These are phyloP conservation scores for Neolamprologus longior DNA, from an alignment of 2,113 vertebrate species.

Conservation along the genomic window DNA sequence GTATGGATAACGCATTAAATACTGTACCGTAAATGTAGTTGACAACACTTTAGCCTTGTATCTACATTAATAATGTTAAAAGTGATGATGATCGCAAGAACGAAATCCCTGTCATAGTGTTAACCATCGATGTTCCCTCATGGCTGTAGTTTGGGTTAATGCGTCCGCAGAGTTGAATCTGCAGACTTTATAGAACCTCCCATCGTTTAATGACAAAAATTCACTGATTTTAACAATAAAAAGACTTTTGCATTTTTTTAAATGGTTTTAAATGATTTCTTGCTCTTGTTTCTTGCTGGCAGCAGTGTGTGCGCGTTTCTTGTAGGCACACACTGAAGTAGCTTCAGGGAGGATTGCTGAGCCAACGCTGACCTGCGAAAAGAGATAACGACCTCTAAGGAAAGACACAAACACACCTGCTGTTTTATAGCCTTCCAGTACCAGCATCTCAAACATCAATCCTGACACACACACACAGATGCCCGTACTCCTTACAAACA, in stretches of 20 bases:
- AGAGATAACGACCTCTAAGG: conserved; percentile 41
- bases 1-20: background rate
- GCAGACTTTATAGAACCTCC: conserved; percentile 2
- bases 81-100: background rate
- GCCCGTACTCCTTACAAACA: background rate
- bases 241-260: conserved; percentile 51
- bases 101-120: background rate
- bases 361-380: conserved; percentile 7
- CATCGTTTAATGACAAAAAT: conserved; percentile 10
- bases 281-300: background rate
- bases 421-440: conserved; percentile 33
- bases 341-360: conserved; percentile 15
- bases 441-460: background rate
- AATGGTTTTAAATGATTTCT: background rate
- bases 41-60: conserved; percentile 2
- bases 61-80: conserved; percentile 8
- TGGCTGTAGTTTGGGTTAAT: background rate
- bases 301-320: background rate
- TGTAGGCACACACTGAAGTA: background rate
- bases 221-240: conserved; percentile 46
- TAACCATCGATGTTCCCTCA: background rate
- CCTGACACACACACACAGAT: background rate
- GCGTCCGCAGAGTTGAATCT: background rate
- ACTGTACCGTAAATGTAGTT: conserved; percentile 23
- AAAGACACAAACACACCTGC: conserved; percentile 30